phyloP scores from a whole-genome alignment of 2,797 vertebrate species.

The Tolypeutes matacus region DNA sequence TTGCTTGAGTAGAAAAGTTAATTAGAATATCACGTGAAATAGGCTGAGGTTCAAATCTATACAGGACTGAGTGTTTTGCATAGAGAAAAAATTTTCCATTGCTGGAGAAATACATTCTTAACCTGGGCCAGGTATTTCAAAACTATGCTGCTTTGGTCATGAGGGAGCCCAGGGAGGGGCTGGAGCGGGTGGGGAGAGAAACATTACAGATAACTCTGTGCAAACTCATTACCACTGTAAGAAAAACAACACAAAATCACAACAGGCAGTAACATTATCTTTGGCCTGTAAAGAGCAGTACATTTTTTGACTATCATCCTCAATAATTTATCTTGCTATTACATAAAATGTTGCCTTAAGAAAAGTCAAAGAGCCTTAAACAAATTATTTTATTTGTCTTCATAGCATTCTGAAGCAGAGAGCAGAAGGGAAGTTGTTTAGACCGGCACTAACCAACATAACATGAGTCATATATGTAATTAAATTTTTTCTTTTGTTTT shows the following conservation, averaged over 20 bases:
- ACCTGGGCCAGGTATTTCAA: slow-evolving; percentile 71
- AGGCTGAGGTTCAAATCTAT: slow-evolving; percentile 47
- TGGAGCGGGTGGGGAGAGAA: not conserved
- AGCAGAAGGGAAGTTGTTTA: slow-evolving; percentile 30
- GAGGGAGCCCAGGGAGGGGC: not conserved
- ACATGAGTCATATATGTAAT: not conserved
- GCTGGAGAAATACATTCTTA: slow-evolving; percentile 70
- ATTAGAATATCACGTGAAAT: slow-evolving; percentile 62
- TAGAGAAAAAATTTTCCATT: slow-evolving; percentile 7
- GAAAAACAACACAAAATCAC: slow-evolving; percentile 70
- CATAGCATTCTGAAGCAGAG: slow-evolving; percentile 11
- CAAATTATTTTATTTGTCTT: slow-evolving; percentile 52
- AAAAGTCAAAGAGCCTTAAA: slow-evolving; percentile 22
- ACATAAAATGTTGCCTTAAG: slow-evolving; percentile 39
- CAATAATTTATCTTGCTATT: slow-evolving; percentile 65
- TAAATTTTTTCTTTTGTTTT: not conserved
- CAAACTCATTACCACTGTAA: slow-evolving; percentile 32
- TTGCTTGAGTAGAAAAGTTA: slow-evolving; percentile 64
- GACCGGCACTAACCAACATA: not conserved
- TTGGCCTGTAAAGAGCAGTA: slow-evolving; percentile 57
- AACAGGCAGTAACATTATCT: slow-evolving; percentile 52
- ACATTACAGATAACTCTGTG: slow-evolving; percentile 15
- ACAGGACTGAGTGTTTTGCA: not conserved
- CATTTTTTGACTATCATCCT: slow-evolving; percentile 47
- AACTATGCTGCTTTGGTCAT: slow-evolving; percentile 47